Percentiles rank a stretch among this genome's conserved stretches.
Conservation (phyloP, 2,797 vertebrate species). For the Epinephelus coioides region DNA sequence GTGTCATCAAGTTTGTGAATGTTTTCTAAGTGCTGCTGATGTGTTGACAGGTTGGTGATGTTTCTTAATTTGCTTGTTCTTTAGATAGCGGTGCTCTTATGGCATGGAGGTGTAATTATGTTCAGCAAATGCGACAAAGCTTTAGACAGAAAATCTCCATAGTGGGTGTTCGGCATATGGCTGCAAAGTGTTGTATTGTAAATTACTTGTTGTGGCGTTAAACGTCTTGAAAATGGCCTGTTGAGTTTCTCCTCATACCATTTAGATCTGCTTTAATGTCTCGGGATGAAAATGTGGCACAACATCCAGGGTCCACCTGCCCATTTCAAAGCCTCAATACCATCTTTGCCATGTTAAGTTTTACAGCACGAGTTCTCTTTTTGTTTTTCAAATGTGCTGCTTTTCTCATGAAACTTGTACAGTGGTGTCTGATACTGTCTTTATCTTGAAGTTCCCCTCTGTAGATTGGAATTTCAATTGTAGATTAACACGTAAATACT, state of each 20-base stretch:
- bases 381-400: neutral
- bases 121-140: neutral
- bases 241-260: neutral
- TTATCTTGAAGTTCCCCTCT: neutral
- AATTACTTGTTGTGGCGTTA: neutral
- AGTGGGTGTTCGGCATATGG: neutral
- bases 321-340: neutral
- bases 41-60: too few relatives aligned
- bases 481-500: neutral
- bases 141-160: neutral
- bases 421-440: neutral
- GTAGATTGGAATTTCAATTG: neutral
- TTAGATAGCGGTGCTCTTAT: neutral
- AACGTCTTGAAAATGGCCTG: neutral
- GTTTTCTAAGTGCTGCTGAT: too few relatives aligned
- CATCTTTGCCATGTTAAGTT: too few relatives aligned
- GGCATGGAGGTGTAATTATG: slow-evolving; percentile 9
- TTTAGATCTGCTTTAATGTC: neutral
- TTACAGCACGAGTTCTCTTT: too few relatives aligned
- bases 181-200: neutral
- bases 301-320: neutral
- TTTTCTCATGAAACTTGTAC: neutral
- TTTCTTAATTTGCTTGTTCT: neutral
- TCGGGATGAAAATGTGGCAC: slow-evolving; percentile 4
- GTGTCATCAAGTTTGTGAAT: too few relatives aligned